These are phyloP conservation scores for Hirtodrosophila histrioides DNA, from an alignment of 2,888 invertebrate genomes.

Conservation along the genomic window DNA sequence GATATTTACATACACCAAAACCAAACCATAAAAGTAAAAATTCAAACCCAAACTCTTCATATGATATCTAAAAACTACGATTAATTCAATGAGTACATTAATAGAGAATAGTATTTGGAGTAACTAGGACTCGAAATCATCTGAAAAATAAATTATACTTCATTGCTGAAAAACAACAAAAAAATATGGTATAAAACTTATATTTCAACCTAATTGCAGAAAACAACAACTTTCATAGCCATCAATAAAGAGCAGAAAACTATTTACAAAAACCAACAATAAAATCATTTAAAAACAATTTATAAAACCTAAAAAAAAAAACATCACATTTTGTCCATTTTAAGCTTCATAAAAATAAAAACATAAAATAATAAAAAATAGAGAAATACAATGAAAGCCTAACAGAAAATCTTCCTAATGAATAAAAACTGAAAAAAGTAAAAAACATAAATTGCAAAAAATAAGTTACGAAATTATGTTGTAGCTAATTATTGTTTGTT, in stretches of 20 bases:
- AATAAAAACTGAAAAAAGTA: slow-evolving; percentile 25
- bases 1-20: slow-evolving; percentile 34
- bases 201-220: slow-evolving; percentile 38
- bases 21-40: slow-evolving; percentile 40
- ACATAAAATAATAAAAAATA: slow-evolving; percentile 39
- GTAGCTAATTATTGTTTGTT: slow-evolving; percentile 28
- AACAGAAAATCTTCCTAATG: slow-evolving; percentile 65
- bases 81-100: slow-evolving; percentile 41
- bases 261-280: slow-evolving; percentile 54
- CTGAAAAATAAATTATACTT: slow-evolving; percentile 20
- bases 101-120: slow-evolving; percentile 58
- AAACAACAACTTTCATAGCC: slow-evolving; percentile 31
- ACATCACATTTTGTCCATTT: slow-evolving; percentile 71
- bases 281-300: slow-evolving; percentile 27
- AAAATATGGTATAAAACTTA: slow-evolving; percentile 32
- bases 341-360: slow-evolving; percentile 64
- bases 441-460: slow-evolving; percentile 19
- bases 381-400: slow-evolving; percentile 34
- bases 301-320: slow-evolving; percentile 23
- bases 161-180: slow-evolving; percentile 32
- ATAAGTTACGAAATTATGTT: slow-evolving; percentile 9
- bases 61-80: slow-evolving; percentile 28
- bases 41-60: slow-evolving; percentile 47
- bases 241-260: slow-evolving; percentile 51
- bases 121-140: slow-evolving; percentile 58